Base-by-base conservation (phyloP, 2,888 invertebrate species). In the Leucophenga montana region DNA sequence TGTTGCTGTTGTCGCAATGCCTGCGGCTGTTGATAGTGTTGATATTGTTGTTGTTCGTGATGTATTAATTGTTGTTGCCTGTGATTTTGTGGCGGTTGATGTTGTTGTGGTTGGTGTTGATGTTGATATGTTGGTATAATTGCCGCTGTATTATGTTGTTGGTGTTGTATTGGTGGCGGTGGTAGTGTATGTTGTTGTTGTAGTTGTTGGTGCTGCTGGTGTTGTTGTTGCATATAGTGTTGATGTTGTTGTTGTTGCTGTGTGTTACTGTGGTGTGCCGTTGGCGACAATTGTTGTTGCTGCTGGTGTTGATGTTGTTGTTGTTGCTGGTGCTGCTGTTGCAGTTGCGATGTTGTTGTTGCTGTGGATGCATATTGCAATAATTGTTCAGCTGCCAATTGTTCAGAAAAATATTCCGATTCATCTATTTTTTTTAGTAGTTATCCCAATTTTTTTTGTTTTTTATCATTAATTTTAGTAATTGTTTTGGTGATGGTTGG, bases 371-470 rank as follows among this genome's bases (percentile, higher is more conserved):
- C 87, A 85, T 89, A 89, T 84, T 89, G 89, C 83, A 88, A 88
- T 67, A 89, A 78, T 90, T 89, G 88, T 85, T 89, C 89, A 78
- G 89, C 89, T 74, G 89, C 89, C 85, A 89, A 86, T 84, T 87
- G 86, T 85, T 89, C 89, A 83, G 89, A 89, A 84, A 89, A 89
- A 84, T 89, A 89, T 84, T 89, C 89, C 82, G 88, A 88, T 85
- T 89, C 89, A 77, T 88, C 86, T 86, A 74, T 68, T 66, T 14
- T 59, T 48, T 50, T 66, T 31, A 48, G 61, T 71, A 20, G 65
- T 66, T 64, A 57, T 66, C 33, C 65, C 33, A 61, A 57, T 39
- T 71, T 64, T 61, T 57, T 65, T 68, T 68, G 2, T n/a, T 50
- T 16, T 16, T 50, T 50, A 27, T 27, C 27, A 27, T 27, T 27